These are phyloP conservation scores for Drosophila hydei DNA, from an alignment of 1,140 invertebrate species.

Conservation along the genomic window DNA sequence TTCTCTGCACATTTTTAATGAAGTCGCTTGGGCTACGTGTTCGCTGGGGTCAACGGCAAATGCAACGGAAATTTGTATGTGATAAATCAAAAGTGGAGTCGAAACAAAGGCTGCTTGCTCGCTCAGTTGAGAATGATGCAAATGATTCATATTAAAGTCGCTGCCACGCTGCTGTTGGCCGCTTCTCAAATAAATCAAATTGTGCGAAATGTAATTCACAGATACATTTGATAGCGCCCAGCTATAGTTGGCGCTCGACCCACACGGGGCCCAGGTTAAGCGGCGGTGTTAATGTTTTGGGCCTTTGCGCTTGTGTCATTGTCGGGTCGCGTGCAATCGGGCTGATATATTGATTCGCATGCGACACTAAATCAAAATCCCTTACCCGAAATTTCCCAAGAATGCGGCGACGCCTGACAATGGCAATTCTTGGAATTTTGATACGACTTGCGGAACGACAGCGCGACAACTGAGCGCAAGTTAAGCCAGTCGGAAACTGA, in stretches of 20 bases:
- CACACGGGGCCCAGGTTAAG: slow-evolving; percentile 32
- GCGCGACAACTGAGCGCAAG: not conserved
- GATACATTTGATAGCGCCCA: slow-evolving; percentile 33
- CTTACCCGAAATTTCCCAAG: slow-evolving; percentile 48
- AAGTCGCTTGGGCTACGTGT: slow-evolving; percentile 44
- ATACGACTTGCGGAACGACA: slow-evolving; percentile 25
- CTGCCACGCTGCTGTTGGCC: slow-evolving; percentile 5
- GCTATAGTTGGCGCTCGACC: not conserved
- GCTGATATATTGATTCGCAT: slow-evolving; percentile 72
- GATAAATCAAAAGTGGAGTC: slow-evolving; percentile 68
- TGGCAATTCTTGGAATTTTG: slow-evolving; percentile 71
- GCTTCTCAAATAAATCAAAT: slow-evolving; percentile 59
- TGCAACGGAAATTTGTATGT: slow-evolving; percentile 41
- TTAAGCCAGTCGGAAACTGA: slow-evolving; percentile 13
- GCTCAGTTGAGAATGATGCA: slow-evolving; percentile 59
- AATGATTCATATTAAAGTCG: slow-evolving; percentile 80
- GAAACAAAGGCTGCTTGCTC: slow-evolving; percentile 53
- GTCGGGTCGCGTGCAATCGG: slow-evolving; percentile 64
- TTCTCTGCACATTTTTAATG: slow-evolving; percentile 37
- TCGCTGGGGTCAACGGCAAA: not conserved
- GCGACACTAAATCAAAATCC: slow-evolving; percentile 73
- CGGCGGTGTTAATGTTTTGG: slow-evolving; percentile 37
- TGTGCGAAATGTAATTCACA: slow-evolving; percentile 41
- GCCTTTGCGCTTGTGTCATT: slow-evolving; percentile 46
- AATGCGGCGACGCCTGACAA: slow-evolving; percentile 40